Percentiles rank a stretch among this genome's conserved stretches.
Conservation (phyloP, 2,888 invertebrate species). For the Neoitamus cyanurus region DNA sequence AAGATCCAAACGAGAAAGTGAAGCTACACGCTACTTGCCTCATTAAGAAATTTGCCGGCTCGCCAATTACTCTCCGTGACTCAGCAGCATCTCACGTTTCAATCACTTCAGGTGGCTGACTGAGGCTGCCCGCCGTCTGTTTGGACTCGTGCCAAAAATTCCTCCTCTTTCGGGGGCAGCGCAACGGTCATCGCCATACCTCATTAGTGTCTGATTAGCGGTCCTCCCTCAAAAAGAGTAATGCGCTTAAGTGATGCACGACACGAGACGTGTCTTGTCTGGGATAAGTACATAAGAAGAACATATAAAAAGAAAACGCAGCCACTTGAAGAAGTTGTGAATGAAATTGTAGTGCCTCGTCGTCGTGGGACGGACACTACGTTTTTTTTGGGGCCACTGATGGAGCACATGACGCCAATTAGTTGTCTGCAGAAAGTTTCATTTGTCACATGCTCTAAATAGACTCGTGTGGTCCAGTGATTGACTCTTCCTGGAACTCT, state of each 20-base stretch:
- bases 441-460: background rate
- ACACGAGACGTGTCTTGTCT: background rate
- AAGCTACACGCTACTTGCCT: background rate
- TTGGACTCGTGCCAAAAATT: background rate
- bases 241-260: background rate
- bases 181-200: background rate
- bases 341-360: background rate
- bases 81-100: background rate
- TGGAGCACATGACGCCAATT: background rate
- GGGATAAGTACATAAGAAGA: background rate
- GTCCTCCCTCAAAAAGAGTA: background rate
- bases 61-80: background rate
- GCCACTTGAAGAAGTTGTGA: background rate
- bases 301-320: background rate
- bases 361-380: background rate
- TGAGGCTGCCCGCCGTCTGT: background rate
- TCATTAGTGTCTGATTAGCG: conserved; percentile 5
- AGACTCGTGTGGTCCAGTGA: background rate
- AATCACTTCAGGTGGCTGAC: background rate
- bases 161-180: background rate
- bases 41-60: background rate
- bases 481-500: background rate
- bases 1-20: background rate
- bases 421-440: background rate
- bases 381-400: background rate